Conservation (phyloP, 1,140 invertebrate species). For the Adelges cooleyi region DNA sequence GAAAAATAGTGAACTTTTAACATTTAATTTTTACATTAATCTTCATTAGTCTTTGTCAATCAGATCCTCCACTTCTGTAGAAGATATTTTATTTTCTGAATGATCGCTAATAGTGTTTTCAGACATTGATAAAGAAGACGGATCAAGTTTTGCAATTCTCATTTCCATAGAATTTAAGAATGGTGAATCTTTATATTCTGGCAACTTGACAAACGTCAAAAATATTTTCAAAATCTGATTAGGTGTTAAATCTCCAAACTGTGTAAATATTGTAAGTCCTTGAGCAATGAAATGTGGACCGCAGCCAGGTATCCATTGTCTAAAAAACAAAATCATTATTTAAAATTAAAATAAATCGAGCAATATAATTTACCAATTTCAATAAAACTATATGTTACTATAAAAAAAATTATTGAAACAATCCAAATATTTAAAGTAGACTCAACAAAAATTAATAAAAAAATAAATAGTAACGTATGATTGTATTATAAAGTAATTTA, state of each 20-base stretch:
- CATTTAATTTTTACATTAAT: no score
- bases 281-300: conserved; percentile 38
- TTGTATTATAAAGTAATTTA: no score
- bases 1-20: no score
- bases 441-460: no score
- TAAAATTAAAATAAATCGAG: no score
- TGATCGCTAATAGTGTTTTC: neutral
- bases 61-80: neutral
- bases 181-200: conserved; percentile 37
- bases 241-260: conserved; percentile 39
- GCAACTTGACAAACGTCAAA: conserved; percentile 39
- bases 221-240: conserved; percentile 38
- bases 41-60: neutral
- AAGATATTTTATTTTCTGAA: neutral
- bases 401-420: no score
- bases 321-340: conserved; percentile 33
- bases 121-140: neutral
- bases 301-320: conserved; percentile 41
- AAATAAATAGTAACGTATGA: no score
- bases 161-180: conserved; percentile 35
- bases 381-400: no score
- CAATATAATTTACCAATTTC: no score
- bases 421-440: no score
- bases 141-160: conserved; percentile 4
- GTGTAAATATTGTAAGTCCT: conserved; percentile 40